Evolutionary conservation across 2,113 vertebrate species (phyloP).

Genomic region (Halcyon malimbica): DNA sequence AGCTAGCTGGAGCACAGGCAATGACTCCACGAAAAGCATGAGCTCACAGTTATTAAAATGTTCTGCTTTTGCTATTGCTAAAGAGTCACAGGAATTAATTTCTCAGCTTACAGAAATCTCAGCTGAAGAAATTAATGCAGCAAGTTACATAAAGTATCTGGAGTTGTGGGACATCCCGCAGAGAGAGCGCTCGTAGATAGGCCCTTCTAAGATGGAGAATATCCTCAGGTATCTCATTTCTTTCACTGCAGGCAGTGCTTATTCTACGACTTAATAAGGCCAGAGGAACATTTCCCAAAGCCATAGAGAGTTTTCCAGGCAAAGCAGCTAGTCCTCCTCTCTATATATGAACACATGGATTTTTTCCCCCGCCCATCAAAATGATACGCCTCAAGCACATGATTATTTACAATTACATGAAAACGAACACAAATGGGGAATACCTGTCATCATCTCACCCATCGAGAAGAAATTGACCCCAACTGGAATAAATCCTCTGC

Average conservation of each 20-base stretch:
- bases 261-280: not conserved
- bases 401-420: not conserved
- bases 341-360: rapidly evolving
- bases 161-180: too few species aligned
- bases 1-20: not conserved
- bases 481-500: not conserved
- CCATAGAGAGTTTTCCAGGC: not conserved
- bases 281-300: not conserved
- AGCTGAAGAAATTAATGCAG: not conserved
- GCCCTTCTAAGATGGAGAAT: not conserved
- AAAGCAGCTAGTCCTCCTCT: not conserved
- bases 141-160: not conserved
- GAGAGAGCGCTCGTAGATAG: rapidly evolving
- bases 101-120: not conserved
- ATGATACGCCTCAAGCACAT: not conserved
- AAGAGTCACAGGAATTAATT: not conserved
- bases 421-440: not conserved
- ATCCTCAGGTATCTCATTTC: not conserved
- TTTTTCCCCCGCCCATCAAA: not conserved
- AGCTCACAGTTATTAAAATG: not conserved
- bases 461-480: not conserved
- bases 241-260: not conserved
- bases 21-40: not conserved
- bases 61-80: not conserved
- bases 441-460: not conserved